A percentile compares a stretch with the other conserved stretches of the same genome.
These are phyloP conservation scores for Threskiornis aethiopicus DNA, from an alignment of 2,797 vertebrate genomes.

Conservation along the genomic window DNA sequence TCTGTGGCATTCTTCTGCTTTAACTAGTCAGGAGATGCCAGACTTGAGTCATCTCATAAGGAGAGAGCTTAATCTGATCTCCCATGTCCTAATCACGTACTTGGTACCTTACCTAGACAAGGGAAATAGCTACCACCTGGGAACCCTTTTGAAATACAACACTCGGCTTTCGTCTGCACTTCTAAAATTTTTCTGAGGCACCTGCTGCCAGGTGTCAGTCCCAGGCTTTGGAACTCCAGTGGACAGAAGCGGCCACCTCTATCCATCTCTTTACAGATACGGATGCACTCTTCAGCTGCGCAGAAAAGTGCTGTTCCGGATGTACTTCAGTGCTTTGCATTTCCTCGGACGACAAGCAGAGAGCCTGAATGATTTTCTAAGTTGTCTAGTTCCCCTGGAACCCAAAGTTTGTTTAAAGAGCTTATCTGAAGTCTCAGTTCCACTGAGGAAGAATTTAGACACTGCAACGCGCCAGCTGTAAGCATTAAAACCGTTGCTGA, in stretches of 20 bases:
- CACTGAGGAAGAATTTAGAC: background rate
- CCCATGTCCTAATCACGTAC: background rate
- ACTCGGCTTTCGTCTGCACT: background rate
- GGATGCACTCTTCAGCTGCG: background rate
- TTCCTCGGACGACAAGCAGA: background rate
- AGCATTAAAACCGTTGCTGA: background rate
- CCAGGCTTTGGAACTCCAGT: background rate
- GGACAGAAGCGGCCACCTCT: background rate
- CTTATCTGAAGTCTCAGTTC: background rate
- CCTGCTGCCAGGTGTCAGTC: background rate
- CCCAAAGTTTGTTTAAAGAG: background rate
- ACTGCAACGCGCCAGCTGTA: background rate
- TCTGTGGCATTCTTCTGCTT: background rate
- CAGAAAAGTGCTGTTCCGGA: background rate
- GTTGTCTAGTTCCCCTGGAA: background rate
- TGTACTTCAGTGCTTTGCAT: background rate
- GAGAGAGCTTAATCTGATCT: background rate
- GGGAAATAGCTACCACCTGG: background rate
- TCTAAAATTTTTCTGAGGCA: background rate
- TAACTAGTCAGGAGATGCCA: background rate
- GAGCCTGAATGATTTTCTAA: background rate
- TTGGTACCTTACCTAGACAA: background rate
- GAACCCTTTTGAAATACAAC: background rate
- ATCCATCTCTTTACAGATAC: background rate
- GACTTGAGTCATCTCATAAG: background rate